Evolutionary conservation across 2,888 invertebrate species (phyloP), one percentile per base, ranked within the genome.

Genomic region (Mimas tiliae): DNA sequence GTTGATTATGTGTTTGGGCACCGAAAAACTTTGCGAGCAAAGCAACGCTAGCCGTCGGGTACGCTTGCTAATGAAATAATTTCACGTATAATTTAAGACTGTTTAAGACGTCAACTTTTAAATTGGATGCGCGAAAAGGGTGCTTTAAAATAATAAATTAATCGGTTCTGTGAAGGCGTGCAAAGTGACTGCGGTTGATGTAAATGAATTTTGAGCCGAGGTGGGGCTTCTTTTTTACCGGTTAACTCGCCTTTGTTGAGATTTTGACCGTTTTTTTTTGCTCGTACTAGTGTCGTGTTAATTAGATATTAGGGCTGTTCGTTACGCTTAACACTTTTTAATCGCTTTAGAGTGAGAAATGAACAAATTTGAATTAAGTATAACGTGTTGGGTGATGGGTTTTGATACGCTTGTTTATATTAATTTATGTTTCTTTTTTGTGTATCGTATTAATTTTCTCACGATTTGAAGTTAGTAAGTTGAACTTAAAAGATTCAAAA

Each of bases 91-190:
- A 92, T 93, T 93, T 93, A 91, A 88, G 88, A 88, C 89, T 92
- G 92, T 93, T 93, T 92, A 93, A 93, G 92, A 93, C 86, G 93
- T 93, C 93, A 93, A 92, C 88, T 88, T 92, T 91, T 92, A 93
- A 93, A 93, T 93, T 93, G 93, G 93, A 89, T 90, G 90, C 87
- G 89, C 84, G 91, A 90, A 90, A 88, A 88, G 89, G 90, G 89
- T 87, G 85, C 78, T 86, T 86, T 83, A 77, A 86, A 87, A 90
- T 90, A 91, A 90, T 90, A 90, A 91, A 92, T 93, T 92, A 90
- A 91, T 90, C 89, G 90, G 78, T 92, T 92, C 91, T 83, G 68
- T 89, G 91, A 91, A 91, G 81, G 50, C 62, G 70, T 78, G 55
- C 53, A 53, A 83, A 83, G 82, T 84, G 83, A 81, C 82, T 78